Evolutionary conservation across 2,797 vertebrate genomes (phyloP).

Genomic region (Calcarius lapponicus): DNA sequence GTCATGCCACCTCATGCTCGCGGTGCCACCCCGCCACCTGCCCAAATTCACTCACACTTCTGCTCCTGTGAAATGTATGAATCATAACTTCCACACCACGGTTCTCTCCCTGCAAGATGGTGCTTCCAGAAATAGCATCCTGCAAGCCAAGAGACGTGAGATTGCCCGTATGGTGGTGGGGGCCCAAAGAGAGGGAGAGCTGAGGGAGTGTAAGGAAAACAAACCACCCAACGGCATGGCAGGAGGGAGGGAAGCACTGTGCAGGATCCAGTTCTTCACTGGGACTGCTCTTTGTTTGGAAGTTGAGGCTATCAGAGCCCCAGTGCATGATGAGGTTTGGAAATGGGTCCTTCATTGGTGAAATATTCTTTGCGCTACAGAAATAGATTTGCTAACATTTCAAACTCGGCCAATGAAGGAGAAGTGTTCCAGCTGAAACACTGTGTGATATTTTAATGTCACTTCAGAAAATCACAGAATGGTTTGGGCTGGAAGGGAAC

Average conservation of each 20-base stretch:
- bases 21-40: conserved; percentile 43
- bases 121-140: conserved; percentile 57
- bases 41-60: conserved; percentile 53
- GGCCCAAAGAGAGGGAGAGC: conserved; percentile 21
- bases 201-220: conserved; percentile 10
- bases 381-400: neutral
- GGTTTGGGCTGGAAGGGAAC: neutral
- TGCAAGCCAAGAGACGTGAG: conserved; percentile 45
- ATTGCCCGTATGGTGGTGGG: neutral
- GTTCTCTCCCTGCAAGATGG: conserved; percentile 24
- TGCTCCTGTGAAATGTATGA: conserved; percentile 34
- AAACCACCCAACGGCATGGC: fast-evolving
- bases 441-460: neutral
- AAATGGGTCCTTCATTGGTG: neutral
- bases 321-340: neutral
- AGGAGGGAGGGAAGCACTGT: neutral
- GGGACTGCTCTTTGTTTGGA: neutral
- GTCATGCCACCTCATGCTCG: conserved; percentile 19
- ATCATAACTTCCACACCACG: conserved; percentile 30
- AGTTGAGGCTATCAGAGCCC: neutral
- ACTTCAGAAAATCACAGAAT: neutral
- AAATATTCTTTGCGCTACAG: neutral
- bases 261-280: neutral
- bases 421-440: neutral
- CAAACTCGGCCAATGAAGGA: neutral